A percentile compares a stretch with the other conserved stretches of the same genome.
Conservation (phyloP, 2,797 vertebrate genomes). For the Schizopygopsis pylzovi region DNA sequence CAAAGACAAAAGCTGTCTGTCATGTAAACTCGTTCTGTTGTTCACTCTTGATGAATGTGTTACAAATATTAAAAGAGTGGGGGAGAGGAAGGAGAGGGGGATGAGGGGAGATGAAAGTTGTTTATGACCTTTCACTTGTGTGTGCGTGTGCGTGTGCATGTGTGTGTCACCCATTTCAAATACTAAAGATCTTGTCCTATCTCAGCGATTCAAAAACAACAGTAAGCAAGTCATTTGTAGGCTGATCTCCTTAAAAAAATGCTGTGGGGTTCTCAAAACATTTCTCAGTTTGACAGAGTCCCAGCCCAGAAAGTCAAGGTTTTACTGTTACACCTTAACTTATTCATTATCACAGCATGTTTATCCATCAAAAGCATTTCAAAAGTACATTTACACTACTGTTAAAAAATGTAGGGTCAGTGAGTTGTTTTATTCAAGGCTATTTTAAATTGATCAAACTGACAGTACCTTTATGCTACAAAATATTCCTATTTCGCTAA, state of each 20-base stretch:
- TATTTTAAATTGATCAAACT: too few species aligned
- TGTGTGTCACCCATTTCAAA: background rate
- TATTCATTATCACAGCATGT: background rate
- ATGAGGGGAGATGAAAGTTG: constrained; percentile 39
- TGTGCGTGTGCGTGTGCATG: background rate
- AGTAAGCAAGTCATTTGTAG: background rate
- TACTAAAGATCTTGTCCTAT: background rate
- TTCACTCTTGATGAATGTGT: constrained; percentile 28
- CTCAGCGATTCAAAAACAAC: background rate
- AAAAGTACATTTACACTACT: background rate
- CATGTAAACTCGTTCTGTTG: constrained; percentile 46
- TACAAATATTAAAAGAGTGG: constrained; percentile 32
- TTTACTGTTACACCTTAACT: background rate
- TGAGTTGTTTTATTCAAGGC: background rate
- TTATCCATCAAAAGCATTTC: background rate
- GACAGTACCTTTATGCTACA: too few species aligned
- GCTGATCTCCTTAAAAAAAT: background rate
- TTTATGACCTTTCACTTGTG: constrained; percentile 40
- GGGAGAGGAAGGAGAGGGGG: constrained; percentile 10
- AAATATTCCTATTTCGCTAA: too few species aligned
- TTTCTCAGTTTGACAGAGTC: background rate
- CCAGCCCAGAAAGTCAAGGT: background rate
- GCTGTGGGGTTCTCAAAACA: background rate
- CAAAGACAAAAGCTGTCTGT: constrained; percentile 49
- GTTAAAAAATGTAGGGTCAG: background rate